These are phyloP conservation scores for Seira musarum DNA, from an alignment of 2,888 invertebrate genomes.

Conservation along the genomic window DNA sequence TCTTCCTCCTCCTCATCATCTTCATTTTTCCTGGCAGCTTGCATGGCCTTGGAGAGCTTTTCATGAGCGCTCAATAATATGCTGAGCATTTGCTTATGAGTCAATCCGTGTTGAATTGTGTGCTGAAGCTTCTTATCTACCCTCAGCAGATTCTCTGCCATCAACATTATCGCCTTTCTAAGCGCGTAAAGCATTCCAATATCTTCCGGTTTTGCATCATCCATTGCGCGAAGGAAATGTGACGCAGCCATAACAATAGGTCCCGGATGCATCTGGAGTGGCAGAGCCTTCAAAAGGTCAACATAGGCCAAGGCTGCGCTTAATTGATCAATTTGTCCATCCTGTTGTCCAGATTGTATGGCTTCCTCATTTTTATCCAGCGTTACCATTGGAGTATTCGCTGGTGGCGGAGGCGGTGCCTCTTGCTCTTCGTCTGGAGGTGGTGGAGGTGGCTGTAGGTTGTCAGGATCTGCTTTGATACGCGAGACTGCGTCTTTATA, in stretches of 20 bases:
- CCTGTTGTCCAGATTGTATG: slow-evolving; percentile 48
- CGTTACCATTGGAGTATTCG: slow-evolving; percentile 63
- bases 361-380: slow-evolving; percentile 62
- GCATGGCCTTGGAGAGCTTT: slow-evolving; percentile 57
- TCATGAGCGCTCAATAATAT: slow-evolving; percentile 60
- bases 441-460: slow-evolving; percentile 50
- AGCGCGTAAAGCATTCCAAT: slow-evolving; percentile 57
- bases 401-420: slow-evolving; percentile 41
- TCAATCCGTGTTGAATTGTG: slow-evolving; percentile 63
- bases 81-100: slow-evolving; percentile 65
- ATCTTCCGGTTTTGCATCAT: slow-evolving; percentile 35
- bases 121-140: slow-evolving; percentile 61
- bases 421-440: slow-evolving; percentile 51
- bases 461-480: slow-evolving; percentile 54
- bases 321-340: slow-evolving; percentile 50
- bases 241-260: slow-evolving; percentile 65
- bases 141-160: slow-evolving; percentile 62
- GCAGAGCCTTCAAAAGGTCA: slow-evolving; percentile 65
- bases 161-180: slow-evolving; percentile 59
- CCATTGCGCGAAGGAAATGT: slow-evolving; percentile 64
- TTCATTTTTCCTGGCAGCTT: slow-evolving; percentile 38
- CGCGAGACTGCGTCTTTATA: slow-evolving; percentile 58
- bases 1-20: slow-evolving; percentile 36
- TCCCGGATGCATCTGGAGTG: slow-evolving; percentile 56
- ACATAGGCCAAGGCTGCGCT: slow-evolving; percentile 63